Evolutionary conservation across 2,888 invertebrate species (phyloP).

Genomic region (Alloplasta piceator): DNA sequence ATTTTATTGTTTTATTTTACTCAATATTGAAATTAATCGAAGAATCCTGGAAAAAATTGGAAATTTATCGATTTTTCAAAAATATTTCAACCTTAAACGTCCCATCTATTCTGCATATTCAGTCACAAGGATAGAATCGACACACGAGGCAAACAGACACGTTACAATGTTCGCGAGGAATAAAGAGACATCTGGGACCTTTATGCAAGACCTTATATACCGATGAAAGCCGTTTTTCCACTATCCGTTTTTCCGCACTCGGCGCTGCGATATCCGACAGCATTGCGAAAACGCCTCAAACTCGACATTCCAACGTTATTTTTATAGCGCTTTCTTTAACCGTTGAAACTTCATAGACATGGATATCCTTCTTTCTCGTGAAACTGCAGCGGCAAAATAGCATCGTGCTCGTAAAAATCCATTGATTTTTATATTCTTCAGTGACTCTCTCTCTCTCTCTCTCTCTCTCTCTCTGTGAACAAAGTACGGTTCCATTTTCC

Average conservation of each 20-base stretch:
- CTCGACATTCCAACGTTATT: constrained; percentile 45
- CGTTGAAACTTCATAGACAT: constrained; percentile 19
- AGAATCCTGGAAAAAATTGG: too few species aligned
- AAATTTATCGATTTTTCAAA: too few species aligned
- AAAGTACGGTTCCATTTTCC: constrained; percentile 24
- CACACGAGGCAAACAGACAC: constrained; percentile 33
- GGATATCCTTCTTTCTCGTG: constrained; percentile 5
- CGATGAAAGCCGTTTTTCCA: not conserved
- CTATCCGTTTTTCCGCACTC: not conserved
- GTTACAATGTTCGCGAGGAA: constrained; percentile 51
- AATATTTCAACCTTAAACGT: too few species aligned
- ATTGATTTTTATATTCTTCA: constrained; percentile 41
- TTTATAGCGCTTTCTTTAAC: constrained; percentile 51
- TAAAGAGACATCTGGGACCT: constrained; percentile 64
- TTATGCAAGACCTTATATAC: constrained; percentile 45
- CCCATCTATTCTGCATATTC: too few species aligned
- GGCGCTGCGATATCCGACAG: constrained; percentile 51
- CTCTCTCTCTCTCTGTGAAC: not conserved
- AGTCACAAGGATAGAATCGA: not conserved
- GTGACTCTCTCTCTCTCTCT: constrained; percentile 1
- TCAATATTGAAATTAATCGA: too few species aligned
- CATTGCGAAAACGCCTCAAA: constrained; percentile 28
- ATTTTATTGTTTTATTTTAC: too few species aligned
- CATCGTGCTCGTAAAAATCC: constrained; percentile 45
- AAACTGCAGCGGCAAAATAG: constrained; percentile 19